Base-by-base conservation (phyloP, 2,888 invertebrate species). In the Petrophora chlorosata region DNA sequence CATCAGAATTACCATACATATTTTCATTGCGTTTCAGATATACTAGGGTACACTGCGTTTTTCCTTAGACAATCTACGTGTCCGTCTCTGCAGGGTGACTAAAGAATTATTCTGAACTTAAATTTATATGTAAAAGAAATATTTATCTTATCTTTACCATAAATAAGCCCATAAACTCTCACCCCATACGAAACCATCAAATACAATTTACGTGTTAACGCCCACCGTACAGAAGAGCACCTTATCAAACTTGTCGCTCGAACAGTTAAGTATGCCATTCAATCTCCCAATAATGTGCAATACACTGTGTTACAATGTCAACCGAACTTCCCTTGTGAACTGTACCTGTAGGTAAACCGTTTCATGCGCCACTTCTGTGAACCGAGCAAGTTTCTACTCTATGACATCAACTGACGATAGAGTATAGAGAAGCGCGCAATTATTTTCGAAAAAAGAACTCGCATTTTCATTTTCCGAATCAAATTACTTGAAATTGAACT, bases 231-330 rank as follows among this genome's bases (percentile, higher is more conserved):
- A 67, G 42, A 48, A 80, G 80, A 82, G 82, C 71, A 76, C 79
- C 82, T 88, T 88, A 86, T 87, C 87, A 85, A 83, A 81, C 70
- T 83, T 85, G 86, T 85, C 85, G 74, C 70, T 29, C 26, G 62
- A 44, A 25, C 49, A 50, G 49, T 50, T 82, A 82, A 87, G 85
- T 82, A 80, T 34, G 33, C 76, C 82, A 84, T 87, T 89, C 87
- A 89, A 90, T 90, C 88, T 89, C 85, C 83, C 85, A 89, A 89
- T 90, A 90, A 89, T 88, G 88, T 85, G 85, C 87, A 87, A 85
- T 87, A 89, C 86, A 87, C 73, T 85, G 87, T 85, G 77, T 87
- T 80, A 90, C 88, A 89, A 84, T 85, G 88, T 90, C 84, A 84
- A 83, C 85, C 71, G 53, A 75, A 73, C 74, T 73, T 80, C 75